Conservation (phyloP, 2,888 invertebrate genomes). For the Synanthedon myopaeformis region DNA sequence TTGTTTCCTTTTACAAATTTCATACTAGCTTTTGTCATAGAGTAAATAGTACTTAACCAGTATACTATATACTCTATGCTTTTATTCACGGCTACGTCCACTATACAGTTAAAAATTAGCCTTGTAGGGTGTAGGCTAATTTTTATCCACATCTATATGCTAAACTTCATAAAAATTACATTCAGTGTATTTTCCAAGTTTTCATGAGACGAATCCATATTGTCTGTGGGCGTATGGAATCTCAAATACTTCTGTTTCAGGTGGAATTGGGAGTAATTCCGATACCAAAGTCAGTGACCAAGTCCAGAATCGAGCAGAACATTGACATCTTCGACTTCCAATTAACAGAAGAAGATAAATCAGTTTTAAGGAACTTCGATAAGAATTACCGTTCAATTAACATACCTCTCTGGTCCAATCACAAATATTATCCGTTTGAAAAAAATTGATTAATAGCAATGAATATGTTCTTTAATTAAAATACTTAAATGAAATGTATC, state of each 20-base stretch:
- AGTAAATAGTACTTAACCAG: too few relatives aligned
- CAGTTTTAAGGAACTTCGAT: constrained; percentile 27
- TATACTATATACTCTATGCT: too few relatives aligned
- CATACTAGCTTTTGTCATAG: too few relatives aligned
- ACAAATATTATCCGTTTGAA: constrained; percentile 33
- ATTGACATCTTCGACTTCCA: constrained; percentile 43
- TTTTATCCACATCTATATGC: too few relatives aligned
- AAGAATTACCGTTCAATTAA: constrained; percentile 28
- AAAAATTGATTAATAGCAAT: background rate
- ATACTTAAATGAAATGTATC: too few relatives aligned
- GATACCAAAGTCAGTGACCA: constrained; percentile 42
- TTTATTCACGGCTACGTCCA: too few relatives aligned
- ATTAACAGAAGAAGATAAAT: constrained; percentile 26
- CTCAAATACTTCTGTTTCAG: constrained; percentile 16
- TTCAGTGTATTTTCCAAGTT: too few relatives aligned
- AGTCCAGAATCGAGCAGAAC: constrained; percentile 33
- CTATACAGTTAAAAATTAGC: too few relatives aligned
- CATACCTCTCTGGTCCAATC: constrained; percentile 22
- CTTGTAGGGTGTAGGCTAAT: too few relatives aligned
- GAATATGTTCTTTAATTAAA: background rate
- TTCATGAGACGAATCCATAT: too few relatives aligned
- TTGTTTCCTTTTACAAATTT: too few relatives aligned
- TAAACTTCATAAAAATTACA: background rate
- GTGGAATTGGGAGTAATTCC: constrained; percentile 44
- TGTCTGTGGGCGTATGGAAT: background rate